Base-by-base conservation (phyloP, 2,113 vertebrate genomes). In the Crotalus viridis region DNA sequence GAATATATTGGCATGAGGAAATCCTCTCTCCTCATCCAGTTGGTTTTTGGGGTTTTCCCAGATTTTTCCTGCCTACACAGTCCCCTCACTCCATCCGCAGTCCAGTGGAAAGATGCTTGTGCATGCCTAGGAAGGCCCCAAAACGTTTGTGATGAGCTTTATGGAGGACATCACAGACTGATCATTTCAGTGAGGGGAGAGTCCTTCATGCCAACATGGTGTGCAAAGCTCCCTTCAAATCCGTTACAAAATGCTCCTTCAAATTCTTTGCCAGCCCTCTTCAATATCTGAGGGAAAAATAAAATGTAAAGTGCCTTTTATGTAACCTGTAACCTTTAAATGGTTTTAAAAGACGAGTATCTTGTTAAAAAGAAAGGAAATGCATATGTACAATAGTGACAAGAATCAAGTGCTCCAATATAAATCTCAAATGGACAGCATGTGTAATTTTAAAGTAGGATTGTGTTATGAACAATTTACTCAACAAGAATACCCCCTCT, bases 401-500 rank as follows among this genome's bases (percentile, higher is more conserved):
- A 89, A 88, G 56, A 59, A 81, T 5, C 3, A 5, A 51, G 91
- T 24, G 22, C 69, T 94, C 5, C 3, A 12, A 0, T 88, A 13
- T 0, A 56, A 64, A 69, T 52, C 52, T n/a, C 3, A 92, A 91
- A 24, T 1, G 91, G 81, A 48, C 54, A 52, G 54, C 87, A 81
- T 48, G 26, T 89, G 13, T 74, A 6, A 56, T 91, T 43, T 81
- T 22, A 22, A 1, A 92, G 92, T 85, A 6, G 86, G 0, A 0
- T 0, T 85, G 48, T 8, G 3, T 0, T 88, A 3, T 48, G 1
- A 0, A 93, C 5, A 39, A 91, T 0, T 10, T 81, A 0, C 33
- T 89, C 1, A 0, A 57, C 46, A 12, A 91, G 92, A 43, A 94
- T 10, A 26, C 93, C 96, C 97, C 97, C 95, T 96, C 97, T 97